Percentiles rank a stretch among this genome's conserved stretches.
phyloP scores from a whole-genome alignment of 2,797 vertebrate species.

The Acanthopagrus latus region DNA sequence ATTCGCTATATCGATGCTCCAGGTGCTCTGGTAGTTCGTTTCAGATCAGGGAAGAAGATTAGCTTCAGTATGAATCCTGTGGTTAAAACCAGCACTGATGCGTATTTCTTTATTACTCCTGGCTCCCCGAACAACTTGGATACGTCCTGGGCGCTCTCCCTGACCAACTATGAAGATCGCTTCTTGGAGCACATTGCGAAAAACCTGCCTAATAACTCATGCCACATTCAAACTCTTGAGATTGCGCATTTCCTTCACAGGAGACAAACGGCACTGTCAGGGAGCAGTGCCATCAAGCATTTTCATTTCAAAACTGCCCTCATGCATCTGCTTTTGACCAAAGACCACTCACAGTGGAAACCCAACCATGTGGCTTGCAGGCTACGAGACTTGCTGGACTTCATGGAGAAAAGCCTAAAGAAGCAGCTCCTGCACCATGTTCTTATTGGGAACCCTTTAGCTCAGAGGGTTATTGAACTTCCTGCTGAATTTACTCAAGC shows the following conservation, averaged over 20 bases:
- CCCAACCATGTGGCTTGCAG: constrained; percentile 75
- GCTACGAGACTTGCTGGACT: constrained; percentile 87
- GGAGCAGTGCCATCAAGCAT: constrained; percentile 84
- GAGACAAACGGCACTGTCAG: constrained; percentile 87
- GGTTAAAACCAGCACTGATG: constrained; percentile 85
- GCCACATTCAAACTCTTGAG: constrained; percentile 90
- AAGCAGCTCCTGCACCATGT: constrained; percentile 87
- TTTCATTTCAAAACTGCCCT: constrained; percentile 91
- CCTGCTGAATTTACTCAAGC: constrained; percentile 81
- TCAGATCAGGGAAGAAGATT: constrained; percentile 89
- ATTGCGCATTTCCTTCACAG: constrained; percentile 90
- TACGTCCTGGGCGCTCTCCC: constrained; percentile 88
- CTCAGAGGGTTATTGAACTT: constrained; percentile 80
- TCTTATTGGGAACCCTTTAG: constrained; percentile 88
- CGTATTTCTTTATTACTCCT: constrained; percentile 88
- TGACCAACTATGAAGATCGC: constrained; percentile 86
- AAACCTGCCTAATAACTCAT: constrained; percentile 86
- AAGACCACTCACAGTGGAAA: constrained; percentile 83
- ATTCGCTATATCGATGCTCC: constrained; percentile 84
- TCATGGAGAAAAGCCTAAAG: constrained; percentile 88
- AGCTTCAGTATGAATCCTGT: constrained; percentile 90
- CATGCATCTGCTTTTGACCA: constrained; percentile 86
- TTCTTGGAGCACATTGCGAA: constrained; percentile 86
- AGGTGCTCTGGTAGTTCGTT: constrained; percentile 89
- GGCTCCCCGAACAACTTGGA: constrained; percentile 68